These are phyloP conservation scores for Drosophila robusta DNA, from an alignment of 2,888 invertebrate genomes.

Conservation along the genomic window DNA sequence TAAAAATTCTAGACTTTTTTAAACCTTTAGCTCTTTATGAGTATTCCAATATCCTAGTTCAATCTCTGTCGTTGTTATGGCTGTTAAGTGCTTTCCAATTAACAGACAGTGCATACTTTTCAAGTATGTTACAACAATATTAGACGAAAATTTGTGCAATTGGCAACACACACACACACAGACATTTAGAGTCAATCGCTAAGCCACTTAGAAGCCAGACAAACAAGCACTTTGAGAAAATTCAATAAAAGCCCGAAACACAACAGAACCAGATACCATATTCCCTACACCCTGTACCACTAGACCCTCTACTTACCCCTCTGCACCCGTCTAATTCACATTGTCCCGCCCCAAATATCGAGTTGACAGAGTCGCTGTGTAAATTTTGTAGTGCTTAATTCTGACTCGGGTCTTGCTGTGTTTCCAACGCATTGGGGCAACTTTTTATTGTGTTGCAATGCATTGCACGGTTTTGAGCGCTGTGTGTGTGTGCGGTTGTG, in stretches of 20 bases:
- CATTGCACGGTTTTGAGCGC: conserved; percentile 36
- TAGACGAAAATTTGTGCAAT: conserved; percentile 22
- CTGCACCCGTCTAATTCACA: conserved; percentile 23
- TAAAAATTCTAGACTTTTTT: too few species aligned
- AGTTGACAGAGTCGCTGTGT: conserved; percentile 41
- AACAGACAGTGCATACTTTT: conserved; percentile 22
- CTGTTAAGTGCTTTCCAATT: conserved; percentile 42
- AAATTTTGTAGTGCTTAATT: conserved; percentile 41
- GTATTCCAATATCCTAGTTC: background rate
- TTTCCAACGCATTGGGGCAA: conserved; percentile 21
- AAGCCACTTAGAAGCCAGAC: conserved; percentile 52
- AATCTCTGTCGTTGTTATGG: conserved; percentile 18
- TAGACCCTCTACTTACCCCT: background rate
- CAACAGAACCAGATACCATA: conserved; percentile 12
- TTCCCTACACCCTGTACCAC: too few species aligned
- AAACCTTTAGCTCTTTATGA: background rate
- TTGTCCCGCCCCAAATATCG: conserved; percentile 23
- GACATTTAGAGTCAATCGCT: conserved; percentile 15
- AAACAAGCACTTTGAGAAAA: conserved; percentile 59
- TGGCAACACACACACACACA: conserved; percentile 13
- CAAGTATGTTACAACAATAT: conserved; percentile 29
- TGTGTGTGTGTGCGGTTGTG: background rate
- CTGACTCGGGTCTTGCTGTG: conserved; percentile 7
- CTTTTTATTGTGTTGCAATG: conserved; percentile 41
- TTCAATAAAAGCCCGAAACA: conserved; percentile 56